These are phyloP conservation scores for Meteorus colon DNA, from an alignment of 2,888 invertebrate species.

Conservation along the genomic window DNA sequence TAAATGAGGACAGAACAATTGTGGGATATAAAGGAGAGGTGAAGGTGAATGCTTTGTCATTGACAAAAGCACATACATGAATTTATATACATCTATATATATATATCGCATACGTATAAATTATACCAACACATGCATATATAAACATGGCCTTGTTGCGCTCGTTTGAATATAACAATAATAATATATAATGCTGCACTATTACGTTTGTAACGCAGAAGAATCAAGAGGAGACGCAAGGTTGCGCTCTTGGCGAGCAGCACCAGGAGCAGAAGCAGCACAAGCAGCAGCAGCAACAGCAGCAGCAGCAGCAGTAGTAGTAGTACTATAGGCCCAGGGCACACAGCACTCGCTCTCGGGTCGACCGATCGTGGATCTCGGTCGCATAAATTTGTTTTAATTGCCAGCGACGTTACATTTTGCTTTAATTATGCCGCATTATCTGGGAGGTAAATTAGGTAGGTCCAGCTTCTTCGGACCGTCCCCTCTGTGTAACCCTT, in stretches of 20 bases:
- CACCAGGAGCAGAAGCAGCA: conserved; percentile 52
- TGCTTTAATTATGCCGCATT: conserved; percentile 74
- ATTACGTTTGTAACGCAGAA: conserved; percentile 14
- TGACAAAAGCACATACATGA: background rate
- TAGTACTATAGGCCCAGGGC: conserved; percentile 53
- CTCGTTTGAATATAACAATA: conserved; percentile 13
- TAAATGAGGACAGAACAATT: background rate
- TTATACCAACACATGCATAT: background rate
- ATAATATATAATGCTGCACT: conserved; percentile 11
- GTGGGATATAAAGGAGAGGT: background rate
- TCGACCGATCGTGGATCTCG: conserved; percentile 73
- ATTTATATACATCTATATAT: background rate
- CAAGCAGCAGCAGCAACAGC: conserved; percentile 51
- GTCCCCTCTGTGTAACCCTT: conserved; percentile 53
- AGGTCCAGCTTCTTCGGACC: conserved; percentile 69
- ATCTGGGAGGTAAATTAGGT: conserved; percentile 74
- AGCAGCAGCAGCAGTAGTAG: conserved; percentile 45
- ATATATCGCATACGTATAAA: background rate
- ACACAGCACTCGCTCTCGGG: conserved; percentile 55
- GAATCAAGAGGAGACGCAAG: conserved; percentile 7
- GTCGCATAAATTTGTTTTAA: conserved; percentile 74
- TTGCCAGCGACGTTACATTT: conserved; percentile 74
- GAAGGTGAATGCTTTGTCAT: conserved; percentile 16
- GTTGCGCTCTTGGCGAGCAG: conserved; percentile 27
- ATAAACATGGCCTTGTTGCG: background rate